Base-by-base conservation (phyloP, 2,797 vertebrate genomes). In the Trichosurus vulpecula region DNA sequence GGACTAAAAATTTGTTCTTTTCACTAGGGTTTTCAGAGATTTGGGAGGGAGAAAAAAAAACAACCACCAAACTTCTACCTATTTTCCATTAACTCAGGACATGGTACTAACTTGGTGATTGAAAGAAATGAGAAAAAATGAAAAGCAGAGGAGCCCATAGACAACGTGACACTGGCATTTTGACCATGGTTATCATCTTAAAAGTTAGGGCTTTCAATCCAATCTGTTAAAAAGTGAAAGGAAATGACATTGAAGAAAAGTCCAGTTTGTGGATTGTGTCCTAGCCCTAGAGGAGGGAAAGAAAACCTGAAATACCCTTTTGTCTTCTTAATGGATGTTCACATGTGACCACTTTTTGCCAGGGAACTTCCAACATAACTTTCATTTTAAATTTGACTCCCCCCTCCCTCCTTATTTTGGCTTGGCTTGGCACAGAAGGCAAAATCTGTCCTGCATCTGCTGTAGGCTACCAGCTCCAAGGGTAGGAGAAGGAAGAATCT, bases 91-190 rank as follows among this genome's bases (percentile, higher is more conserved):
- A n/a, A 91, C 2, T 30, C 3, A 0, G 66, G 54, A 47, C 53
- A 16, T 9, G 8, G n/a, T 90, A 14, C 12, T 19, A 0, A 12
- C 25, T 92, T 10, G 54, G 53, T 6, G 4, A 52, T 41, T 31
- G 6, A 66, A 25, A 93, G 57, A 47, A 52, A 10, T 12, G 12
- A 27, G 58, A 14, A 0, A 16, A 61, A 54, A 41, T 30, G 6
- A 31, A 52, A 31, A 5, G 16, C 35, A 1, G 16, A 52, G 5
- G 55, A 35, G 31, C 2, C 58, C 91, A 22, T 0, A 16, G 47
- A 6, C 10, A 27, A 51, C 27, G 2, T 52, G 6, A 55, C 54
- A 30, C 8, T 0, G 41, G 30, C 66, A 19, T 0, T 16, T 54
- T 53, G 41, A 87, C 22, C 22, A 10, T 27, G 25, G 2, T 51